phyloP scores from a whole-genome alignment of 2,797 vertebrate genomes.

The Cyprinodon diabolis region DNA sequence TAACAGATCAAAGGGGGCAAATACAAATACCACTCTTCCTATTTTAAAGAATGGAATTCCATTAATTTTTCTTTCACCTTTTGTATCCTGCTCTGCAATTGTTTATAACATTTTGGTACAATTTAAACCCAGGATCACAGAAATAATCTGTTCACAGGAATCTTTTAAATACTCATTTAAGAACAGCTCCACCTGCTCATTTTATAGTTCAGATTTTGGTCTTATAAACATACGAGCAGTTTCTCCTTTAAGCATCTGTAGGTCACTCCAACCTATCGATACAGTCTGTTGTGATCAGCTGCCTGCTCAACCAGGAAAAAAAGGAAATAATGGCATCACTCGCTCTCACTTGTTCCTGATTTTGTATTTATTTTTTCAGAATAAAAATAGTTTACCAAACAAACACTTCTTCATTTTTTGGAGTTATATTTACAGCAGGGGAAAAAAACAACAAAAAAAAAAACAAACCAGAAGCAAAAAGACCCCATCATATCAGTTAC shows the following conservation, averaged over 20 bases:
- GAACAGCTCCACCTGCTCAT: not conserved
- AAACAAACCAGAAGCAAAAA: constrained; percentile 49
- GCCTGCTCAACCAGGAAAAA: not conserved
- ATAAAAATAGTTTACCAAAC: constrained; percentile 88
- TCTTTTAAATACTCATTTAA: not conserved
- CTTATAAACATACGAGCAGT: not conserved
- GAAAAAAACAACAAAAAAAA: constrained; percentile 64
- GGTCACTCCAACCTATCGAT: constrained; percentile 42
- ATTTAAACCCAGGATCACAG: not conserved
- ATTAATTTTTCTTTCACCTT: not conserved
- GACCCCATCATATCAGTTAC: constrained; percentile 66
- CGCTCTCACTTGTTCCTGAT: constrained; percentile 43
- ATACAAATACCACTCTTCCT: too few relatives aligned
- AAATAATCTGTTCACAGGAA: not conserved
- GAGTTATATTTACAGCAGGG: constrained; percentile 78
- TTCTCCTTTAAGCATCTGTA: constrained; percentile 28
- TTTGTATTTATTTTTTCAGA: constrained; percentile 75
- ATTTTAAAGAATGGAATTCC: too few relatives aligned
- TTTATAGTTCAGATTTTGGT: not conserved
- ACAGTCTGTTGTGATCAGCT: constrained; percentile 13
- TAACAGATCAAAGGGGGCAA: too few relatives aligned
- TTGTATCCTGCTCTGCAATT: not conserved
- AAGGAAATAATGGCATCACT: constrained; percentile 6
- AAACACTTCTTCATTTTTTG: constrained; percentile 82
- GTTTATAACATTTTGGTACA: not conserved